These are phyloP conservation scores for Euspilapteryx auroguttella DNA, from an alignment of 2,888 invertebrate genomes.

Conservation along the genomic window DNA sequence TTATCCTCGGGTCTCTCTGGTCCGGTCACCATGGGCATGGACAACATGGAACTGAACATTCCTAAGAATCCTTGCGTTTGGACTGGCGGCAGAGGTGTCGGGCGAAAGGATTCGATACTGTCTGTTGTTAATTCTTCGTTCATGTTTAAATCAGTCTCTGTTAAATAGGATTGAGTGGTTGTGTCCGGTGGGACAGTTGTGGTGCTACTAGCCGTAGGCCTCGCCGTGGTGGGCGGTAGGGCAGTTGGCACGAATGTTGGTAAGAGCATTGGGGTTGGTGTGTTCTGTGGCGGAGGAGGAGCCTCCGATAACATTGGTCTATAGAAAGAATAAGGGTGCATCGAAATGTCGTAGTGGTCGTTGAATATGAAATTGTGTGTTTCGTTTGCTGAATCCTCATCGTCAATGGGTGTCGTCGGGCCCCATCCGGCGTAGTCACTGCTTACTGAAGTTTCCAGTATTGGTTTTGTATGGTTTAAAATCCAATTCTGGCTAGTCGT, in stretches of 20 bases:
- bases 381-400: constrained; percentile 26
- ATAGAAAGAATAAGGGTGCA: constrained; percentile 33
- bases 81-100: constrained; percentile 15
- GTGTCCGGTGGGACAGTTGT: constrained; percentile 17
- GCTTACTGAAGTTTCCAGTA: constrained; percentile 26
- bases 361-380: constrained; percentile 35
- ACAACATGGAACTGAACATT: constrained; percentile 47
- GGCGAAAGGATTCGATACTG: constrained; percentile 13
- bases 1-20: constrained; percentile 41
- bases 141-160: constrained; percentile 10
- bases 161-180: constrained; percentile 16
- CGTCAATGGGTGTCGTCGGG: constrained; percentile 39
- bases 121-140: constrained; percentile 24
- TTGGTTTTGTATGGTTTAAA: constrained; percentile 21
- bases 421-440: constrained; percentile 55
- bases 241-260: constrained; percentile 34
- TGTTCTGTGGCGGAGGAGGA: constrained; percentile 23
- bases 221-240: constrained; percentile 17
- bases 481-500: constrained; percentile 52
- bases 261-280: constrained; percentile 17
- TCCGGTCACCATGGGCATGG: constrained; percentile 42
- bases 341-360: constrained; percentile 21
- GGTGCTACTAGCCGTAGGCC: constrained; percentile 10
- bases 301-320: constrained; percentile 37
- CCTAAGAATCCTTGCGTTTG: constrained; percentile 24